Conservation (phyloP, 2,888 invertebrate genomes). For the Dioctria rufipes region DNA sequence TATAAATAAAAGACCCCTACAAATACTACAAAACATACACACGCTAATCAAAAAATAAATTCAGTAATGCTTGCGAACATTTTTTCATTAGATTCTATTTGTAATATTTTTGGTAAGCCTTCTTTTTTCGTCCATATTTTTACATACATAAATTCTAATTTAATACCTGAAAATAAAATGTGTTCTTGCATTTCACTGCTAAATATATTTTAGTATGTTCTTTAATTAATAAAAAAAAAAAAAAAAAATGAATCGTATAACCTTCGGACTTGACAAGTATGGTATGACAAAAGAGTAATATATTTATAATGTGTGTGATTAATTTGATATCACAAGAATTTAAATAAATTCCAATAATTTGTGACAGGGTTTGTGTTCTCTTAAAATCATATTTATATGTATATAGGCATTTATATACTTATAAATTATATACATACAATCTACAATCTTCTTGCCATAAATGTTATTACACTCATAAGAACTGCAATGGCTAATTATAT, state of each 20-base stretch:
- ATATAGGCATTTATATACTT: slow-evolving; percentile 53
- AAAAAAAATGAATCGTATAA: too few relatives aligned
- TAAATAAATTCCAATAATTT: slow-evolving; percentile 8
- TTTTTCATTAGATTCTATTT: neutral
- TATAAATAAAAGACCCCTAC: slow-evolving; percentile 49
- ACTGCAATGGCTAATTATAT: slow-evolving; percentile 43
- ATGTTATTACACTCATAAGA: slow-evolving; percentile 45
- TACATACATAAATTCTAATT: neutral
- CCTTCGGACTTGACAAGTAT: too few relatives aligned
- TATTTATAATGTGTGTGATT: too few relatives aligned
- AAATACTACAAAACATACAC: neutral
- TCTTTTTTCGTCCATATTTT: neutral
- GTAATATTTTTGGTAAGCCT: neutral
- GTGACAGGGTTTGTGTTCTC: neutral
- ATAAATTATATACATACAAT: slow-evolving; percentile 38
- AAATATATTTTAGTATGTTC: slow-evolving; percentile 9
- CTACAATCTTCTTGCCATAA: slow-evolving; percentile 52
- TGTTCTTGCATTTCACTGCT: slow-evolving; percentile 35
- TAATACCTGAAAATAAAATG: slow-evolving; percentile 19
- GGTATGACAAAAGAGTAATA: too few relatives aligned
- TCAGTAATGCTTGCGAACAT: neutral
- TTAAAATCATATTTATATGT: slow-evolving; percentile 21
- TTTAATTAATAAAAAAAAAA: too few relatives aligned
- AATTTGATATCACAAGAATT: neutral
- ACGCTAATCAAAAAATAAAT: slow-evolving; percentile 18